These are phyloP conservation scores for Drosophila helvetica DNA, from an alignment of 2,888 invertebrate genomes.

Conservation along the genomic window DNA sequence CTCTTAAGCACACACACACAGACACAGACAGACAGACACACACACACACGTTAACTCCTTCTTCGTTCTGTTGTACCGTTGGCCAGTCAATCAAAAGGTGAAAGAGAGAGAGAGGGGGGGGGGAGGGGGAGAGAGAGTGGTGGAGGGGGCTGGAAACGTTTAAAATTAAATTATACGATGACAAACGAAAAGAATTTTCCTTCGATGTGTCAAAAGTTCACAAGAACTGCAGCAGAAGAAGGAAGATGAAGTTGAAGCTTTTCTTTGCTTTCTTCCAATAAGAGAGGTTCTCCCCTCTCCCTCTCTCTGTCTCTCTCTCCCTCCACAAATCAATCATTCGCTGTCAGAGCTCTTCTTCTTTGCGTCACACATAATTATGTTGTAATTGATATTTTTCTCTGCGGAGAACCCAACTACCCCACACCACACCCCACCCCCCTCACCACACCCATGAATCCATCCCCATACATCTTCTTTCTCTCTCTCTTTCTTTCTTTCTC, in stretches of 20 bases:
- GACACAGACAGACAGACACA: neutral
- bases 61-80: slow-evolving; percentile 55
- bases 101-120: slow-evolving; percentile 5
- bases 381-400: slow-evolving; percentile 76
- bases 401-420: slow-evolving; percentile 17
- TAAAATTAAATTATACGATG: slow-evolving; percentile 76
- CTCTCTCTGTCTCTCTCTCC: slow-evolving; percentile 18
- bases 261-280: slow-evolving; percentile 1
- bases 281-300: slow-evolving; percentile 42
- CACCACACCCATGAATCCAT: neutral
- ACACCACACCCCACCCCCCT: slow-evolving; percentile 14
- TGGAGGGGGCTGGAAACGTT: slow-evolving; percentile 51
- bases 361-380: slow-evolving; percentile 79
- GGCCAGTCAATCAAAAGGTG: slow-evolving; percentile 62
- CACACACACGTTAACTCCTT: neutral
- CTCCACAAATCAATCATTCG: slow-evolving; percentile 72
- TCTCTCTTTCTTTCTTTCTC: slow-evolving; percentile 23
- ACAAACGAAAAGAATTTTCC: slow-evolving; percentile 71
- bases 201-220: slow-evolving; percentile 50
- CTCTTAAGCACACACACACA: neutral
- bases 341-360: slow-evolving; percentile 60
- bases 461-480: slow-evolving; percentile 28
- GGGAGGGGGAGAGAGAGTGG: neutral
- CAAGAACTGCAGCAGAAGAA: neutral
- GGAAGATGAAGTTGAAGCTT: slow-evolving; percentile 1